A percentile compares a stretch with the other conserved stretches of the same genome.
These are phyloP conservation scores for Metacarcinus magister DNA, from an alignment of 2,888 invertebrate genomes.

Conservation along the genomic window DNA sequence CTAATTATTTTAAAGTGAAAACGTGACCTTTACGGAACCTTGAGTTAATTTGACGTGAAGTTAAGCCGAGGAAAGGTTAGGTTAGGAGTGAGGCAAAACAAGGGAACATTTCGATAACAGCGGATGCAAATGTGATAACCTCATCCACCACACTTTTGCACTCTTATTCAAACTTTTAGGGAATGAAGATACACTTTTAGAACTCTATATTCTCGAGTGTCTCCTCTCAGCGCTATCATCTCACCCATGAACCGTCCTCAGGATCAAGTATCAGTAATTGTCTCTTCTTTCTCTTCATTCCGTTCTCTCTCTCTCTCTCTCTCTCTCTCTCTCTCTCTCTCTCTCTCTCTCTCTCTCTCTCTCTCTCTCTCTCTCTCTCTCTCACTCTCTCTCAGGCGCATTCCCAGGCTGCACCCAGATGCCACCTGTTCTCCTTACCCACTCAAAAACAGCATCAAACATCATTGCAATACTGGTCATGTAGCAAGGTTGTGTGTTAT, in stretches of 20 bases:
- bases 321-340: slow-evolving; percentile 19
- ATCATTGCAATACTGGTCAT: not conserved
- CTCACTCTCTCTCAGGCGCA: slow-evolving; percentile 41
- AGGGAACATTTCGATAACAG: not conserved
- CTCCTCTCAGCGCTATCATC: not conserved
- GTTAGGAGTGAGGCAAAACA: not conserved
- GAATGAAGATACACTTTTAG: not conserved
- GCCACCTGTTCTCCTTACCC: not conserved
- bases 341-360: slow-evolving; percentile 38
- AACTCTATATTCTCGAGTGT: not conserved
- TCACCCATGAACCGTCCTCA: slow-evolving; percentile 31
- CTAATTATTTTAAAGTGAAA: not conserved
- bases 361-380: not conserved
- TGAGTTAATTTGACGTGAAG: not conserved
- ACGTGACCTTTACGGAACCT: not conserved
- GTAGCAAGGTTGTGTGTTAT: not conserved
- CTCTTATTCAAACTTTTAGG: not conserved
- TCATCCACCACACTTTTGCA: not conserved
- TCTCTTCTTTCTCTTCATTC: not conserved
- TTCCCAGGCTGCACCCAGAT: not conserved
- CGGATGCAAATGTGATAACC: not conserved
- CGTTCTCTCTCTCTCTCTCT: not conserved
- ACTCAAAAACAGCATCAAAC: not conserved
- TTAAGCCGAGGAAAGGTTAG: not conserved
- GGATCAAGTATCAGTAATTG: not conserved